Evolutionary conservation across 37 sponge, comb jelly and placozoan species (phyloP), one percentile per base, ranked within the genome.

Genomic region (Cladorhizidae sp.): DNA sequence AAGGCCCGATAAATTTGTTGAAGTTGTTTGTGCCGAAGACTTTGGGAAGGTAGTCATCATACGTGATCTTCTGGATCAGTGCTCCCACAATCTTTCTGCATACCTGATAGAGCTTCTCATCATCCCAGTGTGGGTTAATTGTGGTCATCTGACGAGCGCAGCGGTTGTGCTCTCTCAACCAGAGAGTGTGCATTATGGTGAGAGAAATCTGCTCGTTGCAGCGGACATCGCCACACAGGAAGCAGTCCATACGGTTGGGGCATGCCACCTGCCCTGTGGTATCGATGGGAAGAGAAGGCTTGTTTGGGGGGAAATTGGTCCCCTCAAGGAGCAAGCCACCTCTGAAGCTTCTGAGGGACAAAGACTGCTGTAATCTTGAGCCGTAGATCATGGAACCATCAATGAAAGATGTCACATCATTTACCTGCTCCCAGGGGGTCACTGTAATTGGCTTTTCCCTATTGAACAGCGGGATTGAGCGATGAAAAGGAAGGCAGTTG

Each of bases 181-280:
- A 98, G 25, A 96, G 71, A n/a, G 97, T 98, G 80, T 98, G 99
- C 95, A 98, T 91, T 0, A 89, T 74, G 23, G 91, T 89, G 21
- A 97, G 78, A 32, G 78, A 77, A n/a, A n/a, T n/a, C n/a, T n/a
- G n/a, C n/a, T n/a, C n/a, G n/a, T n/a, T n/a, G n/a, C n/a, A n/a
- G n/a, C n/a, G n/a, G n/a, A n/a, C n/a, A n/a, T n/a, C n/a, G n/a
- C n/a, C n/a, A n/a, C n/a, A n/a, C n/a, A n/a, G n/a, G n/a, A n/a
- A n/a, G n/a, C n/a, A n/a, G n/a, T n/a, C n/a, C n/a, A n/a, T n/a
- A n/a, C n/a, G n/a, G 39, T 32, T 2, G n/a, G 57, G 68, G 28
- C 85, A 86, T 2, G 73, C 74, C 6, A n/a, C n/a, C n/a, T n/a
- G n/a, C 5, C 14, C 71, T 18, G 68, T 50, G 0, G 55, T 36